These are phyloP conservation scores for Ladona fulva DNA, from an alignment of 1,140 invertebrate species.

Conservation along the genomic window DNA sequence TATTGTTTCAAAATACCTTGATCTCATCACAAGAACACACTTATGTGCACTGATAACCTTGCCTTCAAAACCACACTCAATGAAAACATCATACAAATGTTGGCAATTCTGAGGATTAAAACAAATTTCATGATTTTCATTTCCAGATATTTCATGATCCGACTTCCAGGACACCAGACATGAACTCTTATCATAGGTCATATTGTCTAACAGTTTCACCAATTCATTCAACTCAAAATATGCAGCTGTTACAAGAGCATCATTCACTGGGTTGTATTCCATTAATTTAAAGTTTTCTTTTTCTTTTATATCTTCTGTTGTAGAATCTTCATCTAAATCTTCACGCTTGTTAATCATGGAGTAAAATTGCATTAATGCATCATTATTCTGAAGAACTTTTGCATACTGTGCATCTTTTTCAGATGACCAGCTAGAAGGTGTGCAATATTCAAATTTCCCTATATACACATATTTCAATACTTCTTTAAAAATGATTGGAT, in stretches of 20 bases:
- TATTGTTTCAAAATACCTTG: conserved; percentile 69
- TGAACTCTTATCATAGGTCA: conserved; percentile 23
- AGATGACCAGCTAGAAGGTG: conserved; percentile 35
- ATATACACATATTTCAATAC: conserved; percentile 57
- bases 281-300: background rate
- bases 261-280: background rate
- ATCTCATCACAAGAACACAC: conserved; percentile 57
- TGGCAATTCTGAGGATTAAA: conserved; percentile 34
- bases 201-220: conserved; percentile 15
- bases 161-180: no score
- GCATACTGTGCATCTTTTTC: conserved; percentile 18
- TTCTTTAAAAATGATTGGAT: conserved; percentile 53
- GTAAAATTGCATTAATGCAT: no score
- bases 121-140: background rate
- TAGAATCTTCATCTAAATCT: no score
- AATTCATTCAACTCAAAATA: conserved; percentile 15
- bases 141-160: no score
- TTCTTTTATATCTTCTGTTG: background rate
- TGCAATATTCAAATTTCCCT: conserved; percentile 50
- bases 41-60: conserved; percentile 53
- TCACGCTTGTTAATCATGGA: no score
- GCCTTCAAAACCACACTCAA: conserved; percentile 46
- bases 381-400: background rate
- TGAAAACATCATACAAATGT: conserved; percentile 50
- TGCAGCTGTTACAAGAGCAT: conserved; percentile 27